A percentile compares a stretch with the other conserved stretches of the same genome.
phyloP scores from a whole-genome alignment of 2,888 invertebrate species.

The Rotaria sp. region DNA sequence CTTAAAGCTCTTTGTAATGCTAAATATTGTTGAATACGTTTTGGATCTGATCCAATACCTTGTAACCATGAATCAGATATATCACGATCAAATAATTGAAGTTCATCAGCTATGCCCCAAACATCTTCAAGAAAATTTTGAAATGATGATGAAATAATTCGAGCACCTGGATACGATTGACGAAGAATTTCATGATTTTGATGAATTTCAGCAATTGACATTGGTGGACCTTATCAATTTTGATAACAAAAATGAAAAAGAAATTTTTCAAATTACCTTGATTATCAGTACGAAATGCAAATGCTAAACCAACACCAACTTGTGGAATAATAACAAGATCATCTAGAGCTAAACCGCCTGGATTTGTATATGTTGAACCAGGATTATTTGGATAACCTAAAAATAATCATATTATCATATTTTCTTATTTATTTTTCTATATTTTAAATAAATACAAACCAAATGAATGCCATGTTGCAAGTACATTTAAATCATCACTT shows the following conservation, averaged over 20 bases:
- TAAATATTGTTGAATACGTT: slow-evolving; percentile 29
- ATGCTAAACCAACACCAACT: slow-evolving; percentile 48
- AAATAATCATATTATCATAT: neutral
- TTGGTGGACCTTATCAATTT: neutral
- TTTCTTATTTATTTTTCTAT: slow-evolving; percentile 35
- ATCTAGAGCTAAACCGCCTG: slow-evolving; percentile 47
- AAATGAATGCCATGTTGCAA: slow-evolving; percentile 49
- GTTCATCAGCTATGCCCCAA: neutral
- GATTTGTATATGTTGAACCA: slow-evolving; percentile 46
- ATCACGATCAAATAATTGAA: slow-evolving; percentile 41
- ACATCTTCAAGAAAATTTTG: slow-evolving; percentile 31
- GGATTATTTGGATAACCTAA: slow-evolving; percentile 50
- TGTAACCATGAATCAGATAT: slow-evolving; percentile 42
- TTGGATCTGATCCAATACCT: slow-evolving; percentile 40
- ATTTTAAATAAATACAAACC: neutral
- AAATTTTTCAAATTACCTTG: slow-evolving; percentile 42
- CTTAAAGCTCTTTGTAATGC: neutral
- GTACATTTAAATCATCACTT: slow-evolving; percentile 44
- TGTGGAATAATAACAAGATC: slow-evolving; percentile 47
- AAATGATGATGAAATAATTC: neutral
- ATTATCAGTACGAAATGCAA: slow-evolving; percentile 51
- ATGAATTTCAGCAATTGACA: neutral
- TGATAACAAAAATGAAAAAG: neutral
- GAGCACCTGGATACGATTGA: slow-evolving; percentile 1
- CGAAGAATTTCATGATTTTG: slow-evolving; percentile 28